Base-by-base conservation (phyloP, 2,113 vertebrate genomes). In the Larimichthys polyactis region DNA sequence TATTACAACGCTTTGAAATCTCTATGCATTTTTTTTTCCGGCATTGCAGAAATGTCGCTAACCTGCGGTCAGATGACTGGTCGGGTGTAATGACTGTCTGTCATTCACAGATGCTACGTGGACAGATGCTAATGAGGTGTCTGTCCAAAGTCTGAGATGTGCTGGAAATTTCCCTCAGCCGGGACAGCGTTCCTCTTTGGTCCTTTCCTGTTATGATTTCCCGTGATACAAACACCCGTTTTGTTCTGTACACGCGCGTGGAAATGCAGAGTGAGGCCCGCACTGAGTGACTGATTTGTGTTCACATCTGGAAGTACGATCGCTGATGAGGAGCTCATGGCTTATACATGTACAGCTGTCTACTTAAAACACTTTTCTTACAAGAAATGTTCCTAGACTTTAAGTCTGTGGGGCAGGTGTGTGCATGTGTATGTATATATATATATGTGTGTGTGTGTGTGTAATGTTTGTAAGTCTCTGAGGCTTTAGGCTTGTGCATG, bases 301-400 rank as follows among this genome's bases (percentile, higher is more conserved):
- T 73, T 79, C 89, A 92, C 93, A 94, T 94, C 91, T 94, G 93
- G 92, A 90, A 74, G 72, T 29, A 14, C 55, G 55, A 78, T 70
- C n/a, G 20, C 76, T 78, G 87, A 79, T 72, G 82, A 80, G 59
- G 71, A 87, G 68, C 59, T 76, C 17, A 57, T 58, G 46, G 85
- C 77, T 64, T 77, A 67, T 74, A 71, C 71, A 67, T 79, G 81
- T 65, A 63, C 87, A 87, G 81, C 85, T 89, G 83, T 87, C 78
- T 71, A 24, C 65, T 54, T 44, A 46, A 84, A 87, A 78, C 76
- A 71, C 75, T 69, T 58, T 36, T 59, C 24, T 65, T 36, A n/a
- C 22, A 29, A 64, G 63, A 81, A 78, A 75, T 54, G 63, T 20
- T 59, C 22, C 22, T 32, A 44, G 49, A 43, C 15, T 73, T 29